These are phyloP conservation scores for Leucopternis melanops DNA, from an alignment of 2,113 vertebrate genomes.

Conservation along the genomic window DNA sequence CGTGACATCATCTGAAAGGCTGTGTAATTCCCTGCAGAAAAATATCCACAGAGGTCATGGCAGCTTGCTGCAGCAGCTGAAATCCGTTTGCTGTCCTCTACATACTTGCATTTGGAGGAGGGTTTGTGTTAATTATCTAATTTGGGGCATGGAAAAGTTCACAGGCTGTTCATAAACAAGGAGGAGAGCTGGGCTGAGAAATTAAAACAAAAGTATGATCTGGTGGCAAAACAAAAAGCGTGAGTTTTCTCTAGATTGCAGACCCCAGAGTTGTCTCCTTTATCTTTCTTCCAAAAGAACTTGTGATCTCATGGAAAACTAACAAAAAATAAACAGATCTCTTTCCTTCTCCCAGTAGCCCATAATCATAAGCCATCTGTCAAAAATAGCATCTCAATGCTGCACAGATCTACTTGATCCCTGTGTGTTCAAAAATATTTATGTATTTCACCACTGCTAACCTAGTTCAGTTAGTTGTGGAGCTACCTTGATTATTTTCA, in stretches of 20 bases:
- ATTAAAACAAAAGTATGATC: not conserved
- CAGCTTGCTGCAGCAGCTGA: slow-evolving; percentile 8
- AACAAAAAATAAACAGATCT: not conserved
- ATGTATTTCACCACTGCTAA: not conserved
- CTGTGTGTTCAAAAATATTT: not conserved
- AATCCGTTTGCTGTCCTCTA: not conserved
- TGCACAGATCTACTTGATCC: not conserved
- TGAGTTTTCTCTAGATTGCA: not conserved
- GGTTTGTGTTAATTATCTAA: not conserved
- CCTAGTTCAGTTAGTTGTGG: not conserved
- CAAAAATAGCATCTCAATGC: not conserved
- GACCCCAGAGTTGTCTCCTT: not conserved
- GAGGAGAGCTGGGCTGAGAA: not conserved
- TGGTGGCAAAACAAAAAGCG: not conserved
- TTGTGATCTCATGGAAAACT: not conserved
- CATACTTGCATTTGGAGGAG: not conserved
- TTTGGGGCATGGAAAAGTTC: not conserved
- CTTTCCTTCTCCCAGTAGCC: not conserved
- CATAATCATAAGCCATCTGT: not conserved
- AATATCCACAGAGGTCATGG: not conserved
- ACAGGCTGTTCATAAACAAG: not conserved
- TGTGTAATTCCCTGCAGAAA: not conserved
- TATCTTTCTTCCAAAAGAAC: not conserved
- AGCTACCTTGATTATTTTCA: not conserved
- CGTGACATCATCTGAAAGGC: not conserved